Percentiles rank a stretch among this genome's conserved stretches.
Evolutionary conservation across 2,888 invertebrate genomes (phyloP).

Genomic region (Eupeodes latifasciatus): DNA sequence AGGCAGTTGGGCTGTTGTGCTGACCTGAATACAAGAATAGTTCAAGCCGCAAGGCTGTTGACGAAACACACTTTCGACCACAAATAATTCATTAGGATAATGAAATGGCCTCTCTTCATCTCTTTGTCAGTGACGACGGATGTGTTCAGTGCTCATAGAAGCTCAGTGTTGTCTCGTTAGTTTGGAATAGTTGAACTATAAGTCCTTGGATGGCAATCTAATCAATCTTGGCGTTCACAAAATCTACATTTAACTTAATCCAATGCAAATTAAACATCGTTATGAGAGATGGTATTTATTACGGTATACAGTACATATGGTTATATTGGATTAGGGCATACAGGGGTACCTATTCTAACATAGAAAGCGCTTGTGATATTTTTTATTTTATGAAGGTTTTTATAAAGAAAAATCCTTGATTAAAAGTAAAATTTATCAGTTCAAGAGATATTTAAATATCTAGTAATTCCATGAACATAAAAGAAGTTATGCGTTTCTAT

Average conservation of each 20-base stretch:
- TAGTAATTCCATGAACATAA: background rate
- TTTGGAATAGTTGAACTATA: constrained; percentile 42
- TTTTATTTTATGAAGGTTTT: no score
- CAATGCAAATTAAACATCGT: constrained; percentile 36
- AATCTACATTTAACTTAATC: constrained; percentile 42
- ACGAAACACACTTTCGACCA: constrained; percentile 63
- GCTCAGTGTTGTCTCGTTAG: constrained; percentile 24
- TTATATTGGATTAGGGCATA: no score
- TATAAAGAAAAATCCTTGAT: no score
- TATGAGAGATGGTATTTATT: background rate
- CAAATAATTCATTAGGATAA: constrained; percentile 74
- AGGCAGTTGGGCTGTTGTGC: constrained; percentile 24
- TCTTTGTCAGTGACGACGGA: constrained; percentile 38
- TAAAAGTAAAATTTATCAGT: no score
- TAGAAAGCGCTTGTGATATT: no score
- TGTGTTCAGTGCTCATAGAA: constrained; percentile 1
- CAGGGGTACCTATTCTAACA: no score
- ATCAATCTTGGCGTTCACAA: constrained; percentile 61
- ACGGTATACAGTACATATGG: no score
- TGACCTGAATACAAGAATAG: constrained; percentile 35
- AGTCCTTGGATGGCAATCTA: constrained; percentile 61
- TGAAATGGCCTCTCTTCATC: constrained; percentile 56
- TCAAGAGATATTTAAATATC: no score
- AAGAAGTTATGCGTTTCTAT: no score
- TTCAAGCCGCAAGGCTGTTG: constrained; percentile 50